Evolutionary conservation across 92 coral and sea anemone species (phyloP).

Genomic region (Epizoanthus stellaris): DNA sequence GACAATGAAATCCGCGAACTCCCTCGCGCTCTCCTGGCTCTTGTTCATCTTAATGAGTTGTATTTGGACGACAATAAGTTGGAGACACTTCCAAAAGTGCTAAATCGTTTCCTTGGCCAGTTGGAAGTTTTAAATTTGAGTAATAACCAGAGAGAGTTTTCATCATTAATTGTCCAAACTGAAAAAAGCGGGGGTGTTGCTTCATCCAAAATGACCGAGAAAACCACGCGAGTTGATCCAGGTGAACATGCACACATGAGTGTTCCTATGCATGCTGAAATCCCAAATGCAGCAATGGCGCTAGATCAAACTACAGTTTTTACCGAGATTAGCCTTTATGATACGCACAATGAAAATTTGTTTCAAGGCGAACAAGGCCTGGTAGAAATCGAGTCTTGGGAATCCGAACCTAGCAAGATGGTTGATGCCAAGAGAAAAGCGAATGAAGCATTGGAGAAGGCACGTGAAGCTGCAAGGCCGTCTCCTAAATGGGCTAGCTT

Average conservation of each 20-base stretch:
- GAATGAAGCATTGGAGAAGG: conserved; percentile 35
- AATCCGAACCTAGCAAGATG: conserved; percentile 59
- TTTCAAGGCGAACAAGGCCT: conserved; percentile 64
- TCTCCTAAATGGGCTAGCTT: conserved; percentile 84
- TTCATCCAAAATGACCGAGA: background rate
- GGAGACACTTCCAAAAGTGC: conserved; percentile 52
- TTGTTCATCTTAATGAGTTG: conserved; percentile 59
- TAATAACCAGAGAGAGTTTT: conserved; percentile 56
- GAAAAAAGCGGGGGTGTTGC: background rate
- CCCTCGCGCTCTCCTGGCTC: conserved; percentile 49
- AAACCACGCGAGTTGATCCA: conserved; percentile 16
- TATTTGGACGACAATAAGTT: conserved; percentile 78
- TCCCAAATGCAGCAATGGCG: conserved; percentile 32
- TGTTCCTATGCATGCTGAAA: conserved; percentile 4
- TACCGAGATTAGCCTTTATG: conserved; percentile 73
- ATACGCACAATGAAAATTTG: conserved; percentile 52
- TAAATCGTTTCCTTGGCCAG: conserved; percentile 54
- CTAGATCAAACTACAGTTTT: conserved; percentile 70
- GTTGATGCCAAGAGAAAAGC: conserved; percentile 59
- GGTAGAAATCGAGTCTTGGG: conserved; percentile 52
- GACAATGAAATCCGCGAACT: conserved; percentile 70
- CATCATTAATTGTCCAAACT: conserved; percentile 24
- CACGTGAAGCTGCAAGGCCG: conserved; percentile 66
- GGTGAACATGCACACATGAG: background rate
- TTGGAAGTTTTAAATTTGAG: conserved; percentile 67